Evolutionary conservation across 1,140 invertebrate species (phyloP).

Genomic region (Reticulitermes speratus): DNA sequence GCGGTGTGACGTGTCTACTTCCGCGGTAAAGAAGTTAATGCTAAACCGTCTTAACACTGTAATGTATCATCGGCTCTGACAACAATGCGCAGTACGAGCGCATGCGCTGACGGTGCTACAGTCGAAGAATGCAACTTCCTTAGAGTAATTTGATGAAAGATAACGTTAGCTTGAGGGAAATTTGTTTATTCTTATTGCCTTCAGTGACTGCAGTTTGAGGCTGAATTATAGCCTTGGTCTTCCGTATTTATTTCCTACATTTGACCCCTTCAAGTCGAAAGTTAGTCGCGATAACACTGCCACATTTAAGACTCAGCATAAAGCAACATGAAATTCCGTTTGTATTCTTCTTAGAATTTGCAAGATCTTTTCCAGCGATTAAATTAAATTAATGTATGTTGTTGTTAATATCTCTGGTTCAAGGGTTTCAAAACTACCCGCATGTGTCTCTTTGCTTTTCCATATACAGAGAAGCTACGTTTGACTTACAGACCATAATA

Average conservation of each 20-base stretch:
- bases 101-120: not conserved
- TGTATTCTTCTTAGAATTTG: too few relatives aligned
- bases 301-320: not conserved
- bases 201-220: not conserved
- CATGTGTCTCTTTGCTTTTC: too few relatives aligned
- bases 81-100: not conserved
- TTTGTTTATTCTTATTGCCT: not conserved
- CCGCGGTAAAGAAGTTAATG: not conserved
- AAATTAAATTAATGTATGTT: too few relatives aligned
- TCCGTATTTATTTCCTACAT: not conserved
- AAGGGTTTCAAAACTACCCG: too few relatives aligned
- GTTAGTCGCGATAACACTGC: not conserved
- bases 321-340: not conserved
- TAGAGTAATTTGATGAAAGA: not conserved
- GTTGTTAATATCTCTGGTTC: too few relatives aligned
- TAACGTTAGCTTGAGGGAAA: not conserved
- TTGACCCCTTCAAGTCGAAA: not conserved
- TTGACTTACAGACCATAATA: too few relatives aligned
- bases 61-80: not conserved
- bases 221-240: not conserved
- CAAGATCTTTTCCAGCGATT: too few relatives aligned
- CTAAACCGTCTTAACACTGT: not conserved
- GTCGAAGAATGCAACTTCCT: not conserved
- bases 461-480: too few relatives aligned
- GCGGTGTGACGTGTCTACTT: not conserved